These are phyloP conservation scores for Heterohyrax brucei DNA, from an alignment of 2,797 vertebrate genomes.

Conservation along the genomic window DNA sequence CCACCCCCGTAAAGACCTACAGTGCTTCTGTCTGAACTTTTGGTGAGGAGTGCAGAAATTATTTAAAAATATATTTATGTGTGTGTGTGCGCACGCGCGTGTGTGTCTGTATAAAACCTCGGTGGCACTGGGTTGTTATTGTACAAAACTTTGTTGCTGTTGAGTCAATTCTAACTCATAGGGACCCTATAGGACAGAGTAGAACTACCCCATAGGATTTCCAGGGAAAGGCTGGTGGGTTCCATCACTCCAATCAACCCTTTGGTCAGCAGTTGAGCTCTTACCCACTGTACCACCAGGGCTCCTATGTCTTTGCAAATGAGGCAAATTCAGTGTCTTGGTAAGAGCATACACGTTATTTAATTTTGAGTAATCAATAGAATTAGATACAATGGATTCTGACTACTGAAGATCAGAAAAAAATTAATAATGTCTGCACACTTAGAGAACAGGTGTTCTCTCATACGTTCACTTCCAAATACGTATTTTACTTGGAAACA, in stretches of 20 bases:
- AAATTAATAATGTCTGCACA: not conserved
- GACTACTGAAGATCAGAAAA: not conserved
- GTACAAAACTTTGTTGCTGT: no score
- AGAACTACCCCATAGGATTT: no score
- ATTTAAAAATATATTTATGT: not conserved
- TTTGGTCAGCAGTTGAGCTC: no score
- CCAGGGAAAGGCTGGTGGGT: no score
- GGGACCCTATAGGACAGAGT: no score
- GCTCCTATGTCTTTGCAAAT: not conserved
- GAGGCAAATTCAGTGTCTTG: not conserved
- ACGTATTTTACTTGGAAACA: not conserved
- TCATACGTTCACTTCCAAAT: not conserved
- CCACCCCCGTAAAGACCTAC: not conserved
- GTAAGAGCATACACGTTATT: not conserved
- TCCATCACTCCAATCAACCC: no score
- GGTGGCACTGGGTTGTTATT: no score
- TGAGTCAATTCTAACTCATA: no score
- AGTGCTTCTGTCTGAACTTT: not conserved
- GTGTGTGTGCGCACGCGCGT: no score
- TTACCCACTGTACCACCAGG: no score
- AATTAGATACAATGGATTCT: not conserved
- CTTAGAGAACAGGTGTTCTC: not conserved
- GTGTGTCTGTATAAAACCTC: no score
- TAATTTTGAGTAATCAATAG: constrained; percentile 4
- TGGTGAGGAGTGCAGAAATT: not conserved